Base-by-base conservation (phyloP, 2,888 invertebrate species). In the Sphaeridia pumilis region DNA sequence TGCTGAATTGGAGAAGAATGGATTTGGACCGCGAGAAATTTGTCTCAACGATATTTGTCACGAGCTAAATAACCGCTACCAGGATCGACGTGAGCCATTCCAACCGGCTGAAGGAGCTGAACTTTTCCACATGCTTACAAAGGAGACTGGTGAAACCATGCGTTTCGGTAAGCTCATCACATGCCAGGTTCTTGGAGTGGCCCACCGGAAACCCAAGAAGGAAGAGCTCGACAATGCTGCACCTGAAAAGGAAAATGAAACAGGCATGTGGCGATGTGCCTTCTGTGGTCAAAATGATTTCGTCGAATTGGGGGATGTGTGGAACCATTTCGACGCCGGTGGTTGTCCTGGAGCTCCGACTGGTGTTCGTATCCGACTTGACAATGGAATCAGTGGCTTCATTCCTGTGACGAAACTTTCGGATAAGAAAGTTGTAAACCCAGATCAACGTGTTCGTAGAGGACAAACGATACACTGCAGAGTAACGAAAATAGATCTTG, bases 321-420 rank as follows among this genome's bases (percentile, higher is more conserved):
- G 95, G 95, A 92, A 89, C 72, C 95, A 97, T 71, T 95, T 95
- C 74, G 95, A 97, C 72, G 87, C 89, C 1, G 89, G 87, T 26
- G 81, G 84, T 1, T 98, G 98, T 72, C 94, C 90, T 0, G 98
- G 98, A 0, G 87, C 90, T 69, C 89, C 97, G 0, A 86, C 87
- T 0, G 98, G 98, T 1, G 84, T 98, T 0, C 80, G 87, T 56
- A 75, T 90, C 36, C 76, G 87, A 0, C 73, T 98, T 2, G 97
- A 98, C 71, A 98, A 98, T 70, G 87, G 87, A 0, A 77, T 90
- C 31, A 84, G 82, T 14, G 94, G 94, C 0, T 95, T 93, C 70
- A 87, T 97, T 66, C 88, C 88, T 67, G 86, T 90, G 53, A 88
- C 88, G 71, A 89, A 90, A 72, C 75, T 97, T 36, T 93, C 93